Base-by-base conservation (phyloP, 2,888 invertebrate genomes). In the Thecophora atra region DNA sequence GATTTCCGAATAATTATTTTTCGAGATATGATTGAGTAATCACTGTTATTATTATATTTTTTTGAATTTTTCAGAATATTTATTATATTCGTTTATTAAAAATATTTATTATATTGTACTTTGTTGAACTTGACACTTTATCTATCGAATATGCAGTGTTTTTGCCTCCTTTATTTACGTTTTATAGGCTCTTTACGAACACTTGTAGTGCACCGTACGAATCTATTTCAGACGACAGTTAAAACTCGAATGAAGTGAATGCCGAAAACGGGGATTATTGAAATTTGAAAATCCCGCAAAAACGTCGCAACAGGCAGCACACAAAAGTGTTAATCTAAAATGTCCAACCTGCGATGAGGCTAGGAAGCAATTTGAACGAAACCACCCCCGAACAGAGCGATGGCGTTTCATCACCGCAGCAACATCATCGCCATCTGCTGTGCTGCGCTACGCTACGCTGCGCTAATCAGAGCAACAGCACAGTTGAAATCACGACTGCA, bases 161-260 rank as follows among this genome's bases (percentile, higher is more conserved):
- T 37, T 11, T 37, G 37, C 6, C 6, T 6, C 11, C 7, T 37
- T 37, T 37, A 37, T 37, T 37, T 37, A 37, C 6, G 37, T n/a
- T n/a, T n/a, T n/a, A n/a, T n/a, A n/a, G 11, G 37, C 37, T 8
- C 47, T 5, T n/a, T 47, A 5, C 47, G 47, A 47, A 47, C 47
- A 47, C 47, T 47, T 47, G 47, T n/a, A 5, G 17, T 11, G 6
- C 11, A 19, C 52, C 30, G 52, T 51, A 52, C 37, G 30, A 79
- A 77, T 83, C 86, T 80, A 81, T 78, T 81, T 79, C 77, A 80
- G 80, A 79, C 86, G 84, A 84, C 84, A 85, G 86, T 84, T 85
- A 80, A 83, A 81, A 86, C 85, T 86, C 85, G 86, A 86, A 86
- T 86, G 86, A 85, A 83, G 82, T 81, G 79, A 79, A 79, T 75